Evolutionary conservation across 2,113 vertebrate species (phyloP), one percentile per base, ranked within the genome.

Genomic region (Corvus cornix): DNA sequence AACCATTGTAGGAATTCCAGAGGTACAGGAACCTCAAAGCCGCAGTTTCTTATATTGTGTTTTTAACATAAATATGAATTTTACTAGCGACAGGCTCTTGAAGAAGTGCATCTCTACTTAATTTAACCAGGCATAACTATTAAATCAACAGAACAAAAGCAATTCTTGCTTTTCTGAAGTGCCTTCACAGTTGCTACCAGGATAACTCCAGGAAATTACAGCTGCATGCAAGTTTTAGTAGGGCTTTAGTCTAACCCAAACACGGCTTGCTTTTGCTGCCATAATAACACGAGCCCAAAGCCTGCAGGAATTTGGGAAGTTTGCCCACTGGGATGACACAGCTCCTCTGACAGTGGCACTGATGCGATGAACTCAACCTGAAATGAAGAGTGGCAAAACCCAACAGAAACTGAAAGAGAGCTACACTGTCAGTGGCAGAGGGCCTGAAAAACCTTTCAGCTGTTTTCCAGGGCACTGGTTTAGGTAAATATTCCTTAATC

Each of bases 311-410:
- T 18, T 73, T 89, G 84, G 91, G 93, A 92, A 85, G 27, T 33
- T 23, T 83, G 81, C 93, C 77, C 70, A 69, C 37, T 43, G 87
- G 46, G 56, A 60, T 80, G 90, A 95, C 93, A 90, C 74, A 96
- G 91, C 84, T 95, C 68, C 74, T 91, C 26, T 56, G 63, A 87
- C 39, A 80, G 59, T 2, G 28, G 46, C 55, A n/a, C 7, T 58
- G 59, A 72, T n/a, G 60, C 39, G 90, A 95, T n/a, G 62, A 79
- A 87, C 37, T 46, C 22, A 86, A 12, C 48, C 18, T 48, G 39
- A 83, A 68, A 82, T 0, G 0, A 58, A 82, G n/a, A 62, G 70
- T 2, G 31, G 63, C 75, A 62, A 78, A 88, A 83, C 15, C 43
- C 46, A 48, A 75, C 44, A 82, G 52, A n/a, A 46, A 68, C 39